Evolutionary conservation across 2,113 vertebrate species (phyloP).

Genomic region (Setophaga coronata): DNA sequence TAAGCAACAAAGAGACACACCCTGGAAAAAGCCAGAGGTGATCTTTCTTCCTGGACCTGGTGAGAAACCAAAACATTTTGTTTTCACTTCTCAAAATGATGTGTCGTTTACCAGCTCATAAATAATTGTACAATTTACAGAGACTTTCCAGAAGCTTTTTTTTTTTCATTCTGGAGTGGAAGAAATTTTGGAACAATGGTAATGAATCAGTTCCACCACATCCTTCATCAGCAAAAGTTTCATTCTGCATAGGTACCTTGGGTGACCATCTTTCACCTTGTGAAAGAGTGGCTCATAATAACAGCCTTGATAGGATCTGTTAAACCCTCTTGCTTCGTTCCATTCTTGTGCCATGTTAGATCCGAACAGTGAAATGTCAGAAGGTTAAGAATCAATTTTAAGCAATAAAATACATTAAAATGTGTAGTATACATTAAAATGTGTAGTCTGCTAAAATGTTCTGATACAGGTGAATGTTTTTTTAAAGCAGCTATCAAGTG

Average conservation of each 20-base stretch:
- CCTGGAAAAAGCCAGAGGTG: neutral
- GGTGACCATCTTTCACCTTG: neutral
- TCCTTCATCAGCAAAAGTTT: neutral
- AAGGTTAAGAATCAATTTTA: conserved; percentile 7
- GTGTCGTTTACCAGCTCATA: neutral
- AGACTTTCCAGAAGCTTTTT: neutral
- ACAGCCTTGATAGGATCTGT: neutral
- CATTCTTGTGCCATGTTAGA: neutral
- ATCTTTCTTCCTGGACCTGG: neutral
- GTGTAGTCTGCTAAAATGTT: neutral
- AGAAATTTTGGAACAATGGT: neutral
- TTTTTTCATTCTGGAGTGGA: neutral
- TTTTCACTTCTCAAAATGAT: neutral
- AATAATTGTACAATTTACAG: neutral
- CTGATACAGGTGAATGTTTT: neutral
- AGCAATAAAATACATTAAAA: neutral
- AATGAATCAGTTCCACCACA: neutral
- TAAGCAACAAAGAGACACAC: neutral
- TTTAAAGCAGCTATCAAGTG: neutral
- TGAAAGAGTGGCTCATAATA: neutral
- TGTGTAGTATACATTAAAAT: neutral
- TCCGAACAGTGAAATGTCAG: neutral
- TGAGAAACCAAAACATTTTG: neutral
- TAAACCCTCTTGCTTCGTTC: neutral
- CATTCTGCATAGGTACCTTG: neutral